Evolutionary conservation across 2,797 vertebrate genomes (phyloP), one percentile per base, ranked within the genome.

Genomic region (Xerus rutilus): DNA sequence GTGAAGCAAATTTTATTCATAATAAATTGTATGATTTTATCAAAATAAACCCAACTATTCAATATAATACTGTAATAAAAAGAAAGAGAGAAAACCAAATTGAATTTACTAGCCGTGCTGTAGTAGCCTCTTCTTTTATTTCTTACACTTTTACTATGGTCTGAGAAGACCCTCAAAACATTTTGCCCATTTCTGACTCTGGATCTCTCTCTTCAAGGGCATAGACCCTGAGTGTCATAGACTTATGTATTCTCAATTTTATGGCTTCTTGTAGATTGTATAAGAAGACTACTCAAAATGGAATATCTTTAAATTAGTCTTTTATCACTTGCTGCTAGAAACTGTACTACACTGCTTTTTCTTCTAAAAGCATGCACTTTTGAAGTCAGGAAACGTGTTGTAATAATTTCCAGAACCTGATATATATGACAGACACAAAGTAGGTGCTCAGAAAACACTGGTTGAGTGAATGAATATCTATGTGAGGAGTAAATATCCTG

Each of bases 161-260:
- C 23, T 18, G 30, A 12, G 54, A 69, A 39, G 43, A 1, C 1
- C 45, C 5, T 43, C 9, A 77, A 69, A 76, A 39, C 13, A 52
- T 1, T 82, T 65, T 17, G 17, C 6, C 43, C 32, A 59, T 65
- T 65, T 57, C 17, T 7, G 43, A 5, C 17, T 49, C 1, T 18
- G 25, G 17, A 32, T 3, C 7, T 67, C 28, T 4, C 6, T 7
- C 45, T 7, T 23, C 49, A 52, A 52, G 18, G 12, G 6, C 17
- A 7, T 17, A 74, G n/a, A 32, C 0, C 0, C 5, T 7, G 9
- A 20, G 17, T 54, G 0, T 54, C 17, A 69, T 5, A 17, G 7
- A 69, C 7, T 64, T 35, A n/a, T 43, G 20, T 35, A 5, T 54
- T 74, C 2, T 13, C 39, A 79, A 64, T 3, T n/a, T 69, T 35